Conservation (phyloP, 2,888 invertebrate species). For the Ectobius pallidus region DNA sequence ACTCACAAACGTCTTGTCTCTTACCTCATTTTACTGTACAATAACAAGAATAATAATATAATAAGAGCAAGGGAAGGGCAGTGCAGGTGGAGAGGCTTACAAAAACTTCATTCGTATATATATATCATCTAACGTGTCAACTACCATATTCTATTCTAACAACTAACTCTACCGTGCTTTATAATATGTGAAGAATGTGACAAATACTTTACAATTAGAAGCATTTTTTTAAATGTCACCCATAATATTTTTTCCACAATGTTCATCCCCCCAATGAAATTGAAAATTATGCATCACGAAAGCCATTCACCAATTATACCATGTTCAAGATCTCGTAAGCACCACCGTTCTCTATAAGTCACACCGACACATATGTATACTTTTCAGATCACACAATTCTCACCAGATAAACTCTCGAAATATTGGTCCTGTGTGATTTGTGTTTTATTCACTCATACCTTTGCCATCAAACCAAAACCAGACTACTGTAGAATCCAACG, state of each 20-base stretch:
- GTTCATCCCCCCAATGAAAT: not conserved
- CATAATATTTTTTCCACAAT: slow-evolving; percentile 15
- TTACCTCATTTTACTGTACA: slow-evolving; percentile 43
- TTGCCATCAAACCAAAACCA: not conserved
- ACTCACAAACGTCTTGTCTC: slow-evolving; percentile 26
- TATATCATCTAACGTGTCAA: slow-evolving; percentile 39
- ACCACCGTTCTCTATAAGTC: slow-evolving; percentile 24
- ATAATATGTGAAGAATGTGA: slow-evolving; percentile 30
- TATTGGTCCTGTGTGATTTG: slow-evolving; percentile 38
- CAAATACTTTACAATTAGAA: slow-evolving; percentile 35
- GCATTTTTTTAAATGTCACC: slow-evolving; percentile 31
- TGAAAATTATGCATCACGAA: slow-evolving; percentile 32
- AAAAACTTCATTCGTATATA: slow-evolving; percentile 40
- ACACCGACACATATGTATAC: slow-evolving; percentile 25
- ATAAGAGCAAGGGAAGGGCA: slow-evolving; percentile 43
- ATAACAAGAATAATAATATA: slow-evolving; percentile 43
- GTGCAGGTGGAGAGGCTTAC: slow-evolving; percentile 43
- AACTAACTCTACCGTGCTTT: slow-evolving; percentile 39
- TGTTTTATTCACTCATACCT: slow-evolving; percentile 16
- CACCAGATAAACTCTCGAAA: not conserved
- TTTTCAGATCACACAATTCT: not conserved
- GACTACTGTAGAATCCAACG: not conserved
- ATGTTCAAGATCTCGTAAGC: slow-evolving; percentile 30
- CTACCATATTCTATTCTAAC: slow-evolving; percentile 35
- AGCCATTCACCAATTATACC: slow-evolving; percentile 33